Conservation (phyloP, 2,113 vertebrate genomes). For the Gorilla gorilla region DNA sequence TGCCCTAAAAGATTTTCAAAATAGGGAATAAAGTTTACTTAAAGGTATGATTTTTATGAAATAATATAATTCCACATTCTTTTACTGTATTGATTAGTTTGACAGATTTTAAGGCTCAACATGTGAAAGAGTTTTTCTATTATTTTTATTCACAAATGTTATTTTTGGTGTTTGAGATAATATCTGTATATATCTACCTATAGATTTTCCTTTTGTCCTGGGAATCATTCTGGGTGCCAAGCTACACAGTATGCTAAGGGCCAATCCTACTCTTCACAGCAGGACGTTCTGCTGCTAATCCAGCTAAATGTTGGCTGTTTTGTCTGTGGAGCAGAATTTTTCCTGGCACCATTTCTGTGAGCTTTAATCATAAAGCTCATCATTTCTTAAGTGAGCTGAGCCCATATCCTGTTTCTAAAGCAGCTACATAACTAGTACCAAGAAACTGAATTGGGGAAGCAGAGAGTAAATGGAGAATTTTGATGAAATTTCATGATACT, state of each 20-base stretch:
- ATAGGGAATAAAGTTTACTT: background rate
- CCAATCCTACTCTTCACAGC: background rate
- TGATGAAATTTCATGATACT: background rate
- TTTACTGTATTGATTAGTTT: background rate
- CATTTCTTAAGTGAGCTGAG: background rate
- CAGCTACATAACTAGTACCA: background rate
- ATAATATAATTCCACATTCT: background rate
- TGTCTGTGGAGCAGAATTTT: background rate
- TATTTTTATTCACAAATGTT: constrained; percentile 16
- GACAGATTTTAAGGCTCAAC: background rate
- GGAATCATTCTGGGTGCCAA: background rate
- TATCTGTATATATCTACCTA: background rate
- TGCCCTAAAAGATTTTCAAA: background rate
- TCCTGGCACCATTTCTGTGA: background rate
- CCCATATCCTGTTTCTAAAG: background rate
- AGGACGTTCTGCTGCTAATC: background rate
- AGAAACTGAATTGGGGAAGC: background rate
- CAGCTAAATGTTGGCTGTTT: background rate
- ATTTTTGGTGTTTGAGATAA: background rate
- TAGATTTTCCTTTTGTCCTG: background rate
- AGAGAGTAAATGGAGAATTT: background rate
- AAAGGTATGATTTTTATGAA: background rate
- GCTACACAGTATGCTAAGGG: background rate
- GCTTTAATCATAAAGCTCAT: background rate
- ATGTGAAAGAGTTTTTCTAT: background rate